phyloP scores from a whole-genome alignment of 2,113 vertebrate genomes.

The Prionailurus bengalensis region DNA sequence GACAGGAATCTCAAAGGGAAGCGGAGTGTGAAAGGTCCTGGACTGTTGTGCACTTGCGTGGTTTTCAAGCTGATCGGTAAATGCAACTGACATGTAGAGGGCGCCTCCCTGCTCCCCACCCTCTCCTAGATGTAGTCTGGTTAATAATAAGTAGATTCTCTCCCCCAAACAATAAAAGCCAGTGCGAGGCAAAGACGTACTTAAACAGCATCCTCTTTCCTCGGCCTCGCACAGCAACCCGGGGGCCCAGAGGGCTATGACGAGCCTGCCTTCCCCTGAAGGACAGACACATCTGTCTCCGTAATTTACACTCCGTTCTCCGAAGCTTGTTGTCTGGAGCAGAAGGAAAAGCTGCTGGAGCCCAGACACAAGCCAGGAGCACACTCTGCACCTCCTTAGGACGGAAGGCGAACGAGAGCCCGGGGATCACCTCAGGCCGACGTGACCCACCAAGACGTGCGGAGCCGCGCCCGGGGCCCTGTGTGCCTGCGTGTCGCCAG shows the following conservation, averaged over 20 bases:
- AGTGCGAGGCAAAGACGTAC: neutral
- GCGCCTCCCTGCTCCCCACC: neutral
- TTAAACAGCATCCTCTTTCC: neutral
- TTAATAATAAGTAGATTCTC: neutral
- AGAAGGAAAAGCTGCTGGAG: neutral
- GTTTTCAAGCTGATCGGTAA: neutral
- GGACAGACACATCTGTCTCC: neutral
- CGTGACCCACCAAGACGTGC: accelerated
- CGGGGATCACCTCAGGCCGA: accelerated
- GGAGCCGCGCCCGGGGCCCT: accelerated
- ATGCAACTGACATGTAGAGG: neutral
- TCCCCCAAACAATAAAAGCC: neutral
- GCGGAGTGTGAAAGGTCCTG: neutral
- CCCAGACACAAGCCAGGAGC: neutral
- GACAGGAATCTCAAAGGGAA: neutral
- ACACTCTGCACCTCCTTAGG: neutral
- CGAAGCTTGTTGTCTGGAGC: neutral
- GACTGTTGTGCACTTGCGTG: accelerated
- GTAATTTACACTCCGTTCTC: neutral
- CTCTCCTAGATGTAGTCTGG: neutral
- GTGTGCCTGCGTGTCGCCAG: accelerated
- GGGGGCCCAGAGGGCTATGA: neutral
- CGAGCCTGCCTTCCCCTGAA: neutral
- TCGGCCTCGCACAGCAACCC: neutral
- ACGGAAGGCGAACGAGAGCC: neutral